A percentile compares a stretch with the other conserved stretches of the same genome.
Evolutionary conservation across 1,140 invertebrate genomes (phyloP).

Genomic region (Limonius californicus): DNA sequence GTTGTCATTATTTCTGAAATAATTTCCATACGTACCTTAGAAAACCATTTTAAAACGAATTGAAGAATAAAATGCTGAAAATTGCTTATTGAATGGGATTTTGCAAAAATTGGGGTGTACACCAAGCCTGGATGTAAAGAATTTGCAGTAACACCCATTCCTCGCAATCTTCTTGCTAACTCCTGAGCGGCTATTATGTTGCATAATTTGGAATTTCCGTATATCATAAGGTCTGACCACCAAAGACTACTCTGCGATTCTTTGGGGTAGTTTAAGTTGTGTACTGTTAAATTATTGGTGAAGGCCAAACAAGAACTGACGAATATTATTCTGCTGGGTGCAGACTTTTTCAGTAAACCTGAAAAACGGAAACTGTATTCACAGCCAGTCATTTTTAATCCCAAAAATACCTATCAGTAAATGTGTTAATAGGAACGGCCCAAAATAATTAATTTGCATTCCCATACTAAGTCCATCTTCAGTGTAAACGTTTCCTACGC

Average conservation of each 20-base stretch:
- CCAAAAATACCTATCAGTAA: conserved; percentile 56
- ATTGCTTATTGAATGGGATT: too few species aligned
- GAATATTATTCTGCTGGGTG: conserved; percentile 73
- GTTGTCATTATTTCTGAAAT: too few species aligned
- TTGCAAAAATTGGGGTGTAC: too few species aligned
- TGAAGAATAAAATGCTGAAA: too few species aligned
- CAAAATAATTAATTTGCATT: conserved; percentile 81
- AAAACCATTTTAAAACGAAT: too few species aligned
- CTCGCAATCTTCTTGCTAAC: conserved; percentile 68
- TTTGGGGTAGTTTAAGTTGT: conserved; percentile 59
- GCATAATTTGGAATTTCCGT: conserved; percentile 12
- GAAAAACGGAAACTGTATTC: neutral
- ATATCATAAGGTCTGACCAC: conserved; percentile 45
- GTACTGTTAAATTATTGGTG: conserved; percentile 65
- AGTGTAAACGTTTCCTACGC: conserved; percentile 49
- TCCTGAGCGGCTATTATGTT: conserved; percentile 81
- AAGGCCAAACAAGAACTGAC: conserved; percentile 76
- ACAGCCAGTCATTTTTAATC: neutral
- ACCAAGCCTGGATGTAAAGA: conserved; percentile 71
- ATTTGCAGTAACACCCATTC: conserved; percentile 71
- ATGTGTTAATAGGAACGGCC: conserved; percentile 42
- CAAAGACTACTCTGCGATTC: neutral
- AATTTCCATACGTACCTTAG: too few species aligned
- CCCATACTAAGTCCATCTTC: conserved; percentile 77
- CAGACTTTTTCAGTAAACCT: conserved; percentile 76